Base-by-base conservation (phyloP, 2,888 invertebrate species). In the Macrophya annulata region DNA sequence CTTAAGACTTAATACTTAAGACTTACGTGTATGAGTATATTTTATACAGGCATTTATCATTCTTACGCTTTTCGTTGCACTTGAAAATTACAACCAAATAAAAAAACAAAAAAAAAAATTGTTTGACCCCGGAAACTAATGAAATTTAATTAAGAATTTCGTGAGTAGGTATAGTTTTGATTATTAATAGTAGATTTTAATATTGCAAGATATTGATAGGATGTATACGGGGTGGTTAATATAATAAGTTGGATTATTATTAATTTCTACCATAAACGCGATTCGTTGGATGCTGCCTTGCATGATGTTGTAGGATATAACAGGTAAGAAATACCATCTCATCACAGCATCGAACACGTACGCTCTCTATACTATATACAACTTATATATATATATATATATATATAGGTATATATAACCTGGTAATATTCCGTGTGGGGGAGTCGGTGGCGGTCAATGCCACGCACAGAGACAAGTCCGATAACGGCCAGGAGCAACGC, bases 391-490 rank as follows among this genome's bases (percentile, higher is more conserved):
- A 31, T 31, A 31, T 31, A 31, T 31, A 31, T 31, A 31, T 31
- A 31, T 31, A 31, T 31, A 31, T 31, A 31, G 1, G 31, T 31
- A 31, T 55, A 84, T 81, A 87, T 87, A 87, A 86, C 87, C 85
- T 88, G 86, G 81, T 84, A 86, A 88, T 89, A 88, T 89, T 87
- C 87, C 89, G 90, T 89, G 91, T 91, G 93, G 90, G 93, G 92
- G 92, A 92, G 93, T 92, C 91, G 92, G 92, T 92, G 91, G 92
- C 92, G 93, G 93, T 93, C 93, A 93, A 92, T 92, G 93, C 92
- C 93, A 92, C 92, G 92, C 68, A 65, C 65, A 59, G 83, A 83
- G 83, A 65, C 65, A 83, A 71, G 65, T 55, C 83, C 83, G 83
- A 83, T 83, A 83, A 71, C 83, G 68, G 83, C 71, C 48, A 83